Evolutionary conservation across 2,888 invertebrate species (phyloP), one percentile per base, ranked within the genome.

Genomic region (Leptopilina myrica): DNA sequence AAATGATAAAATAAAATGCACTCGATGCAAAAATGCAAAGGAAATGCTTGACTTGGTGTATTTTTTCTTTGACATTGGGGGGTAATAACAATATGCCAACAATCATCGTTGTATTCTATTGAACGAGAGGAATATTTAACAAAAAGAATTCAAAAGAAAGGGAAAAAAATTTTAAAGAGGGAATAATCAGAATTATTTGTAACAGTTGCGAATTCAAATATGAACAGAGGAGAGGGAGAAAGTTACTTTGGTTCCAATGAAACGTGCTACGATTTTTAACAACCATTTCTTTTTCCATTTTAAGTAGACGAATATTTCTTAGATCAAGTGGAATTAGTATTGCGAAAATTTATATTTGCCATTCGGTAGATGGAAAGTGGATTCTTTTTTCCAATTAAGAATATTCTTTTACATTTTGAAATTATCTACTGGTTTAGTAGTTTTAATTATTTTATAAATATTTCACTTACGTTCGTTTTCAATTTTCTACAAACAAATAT

Each of bases 21-120:
- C n/a, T 8, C n/a, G 8, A 53, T 14, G 53, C 53, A 14, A 3
- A 26, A 73, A 73, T 73, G 33, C 49, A 9, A 73, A 56, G 8
- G 69, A 26, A 73, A 73, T 56, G 53, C 26, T 73, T 73, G 69
- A 73, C 69, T 73, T 73, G 69, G 69, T 73, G 26, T 33, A 33
- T 73, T 33, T 14, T 14, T 73, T 73, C 43, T 43, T 43, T 43
- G 43, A 43, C 53, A 26, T 33, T 14, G n/a, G 53, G n/a, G 53
- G 26, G n/a, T 43, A 73, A 73, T 33, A 73, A 73, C 69, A 73
- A 73, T 73, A 73, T 73, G 26, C 69, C 56, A 67, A 73, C 69
- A 73, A 73, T 56, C 69, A 53, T 33, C 53, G 69, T 14, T 73
- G 53, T 53, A 33, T 73, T 26, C 53, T 73, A n/a, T 14, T 14